Conservation (phyloP, 1,140 invertebrate species). For the Zaprionus lachaisei region DNA sequence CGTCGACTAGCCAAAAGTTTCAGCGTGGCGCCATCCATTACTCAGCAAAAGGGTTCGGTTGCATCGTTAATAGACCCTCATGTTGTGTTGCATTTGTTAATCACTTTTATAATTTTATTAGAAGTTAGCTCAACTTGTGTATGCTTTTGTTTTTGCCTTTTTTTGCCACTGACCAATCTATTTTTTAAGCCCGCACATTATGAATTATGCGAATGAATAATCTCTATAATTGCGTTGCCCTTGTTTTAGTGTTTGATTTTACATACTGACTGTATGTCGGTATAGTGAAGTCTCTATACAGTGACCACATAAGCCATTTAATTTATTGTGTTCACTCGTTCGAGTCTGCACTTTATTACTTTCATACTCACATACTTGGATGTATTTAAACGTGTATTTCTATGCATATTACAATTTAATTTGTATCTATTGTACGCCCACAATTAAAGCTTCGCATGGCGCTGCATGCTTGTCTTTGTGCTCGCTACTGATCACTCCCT, state of each 20-base stretch:
- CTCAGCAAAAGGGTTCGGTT: conserved; percentile 82
- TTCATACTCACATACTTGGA: conserved; percentile 11
- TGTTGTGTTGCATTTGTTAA: conserved; percentile 33
- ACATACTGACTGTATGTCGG: background rate
- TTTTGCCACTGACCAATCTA: background rate
- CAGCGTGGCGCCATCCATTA: conserved; percentile 90
- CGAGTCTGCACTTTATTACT: conserved; percentile 19
- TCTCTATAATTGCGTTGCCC: background rate
- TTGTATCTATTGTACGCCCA: conserved; percentile 69
- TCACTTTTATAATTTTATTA: conserved; percentile 1
- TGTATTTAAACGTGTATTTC: background rate
- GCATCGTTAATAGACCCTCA: conserved; percentile 8
- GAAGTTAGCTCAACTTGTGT: background rate
- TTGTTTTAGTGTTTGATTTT: conserved; percentile 20
- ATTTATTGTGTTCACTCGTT: background rate
- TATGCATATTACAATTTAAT: conserved; percentile 52
- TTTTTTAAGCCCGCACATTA: conserved; percentile 8
- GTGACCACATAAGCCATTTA: background rate
- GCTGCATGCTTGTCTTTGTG: conserved; percentile 43
- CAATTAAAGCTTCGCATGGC: conserved; percentile 64
- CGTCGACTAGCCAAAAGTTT: conserved; percentile 94
- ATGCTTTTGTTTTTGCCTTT: background rate
- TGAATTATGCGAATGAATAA: conserved; percentile 12
- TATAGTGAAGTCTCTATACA: background rate
- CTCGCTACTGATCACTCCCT: background rate